Conservation (phyloP, 2,888 invertebrate genomes). For the Cloeon dipterum region DNA sequence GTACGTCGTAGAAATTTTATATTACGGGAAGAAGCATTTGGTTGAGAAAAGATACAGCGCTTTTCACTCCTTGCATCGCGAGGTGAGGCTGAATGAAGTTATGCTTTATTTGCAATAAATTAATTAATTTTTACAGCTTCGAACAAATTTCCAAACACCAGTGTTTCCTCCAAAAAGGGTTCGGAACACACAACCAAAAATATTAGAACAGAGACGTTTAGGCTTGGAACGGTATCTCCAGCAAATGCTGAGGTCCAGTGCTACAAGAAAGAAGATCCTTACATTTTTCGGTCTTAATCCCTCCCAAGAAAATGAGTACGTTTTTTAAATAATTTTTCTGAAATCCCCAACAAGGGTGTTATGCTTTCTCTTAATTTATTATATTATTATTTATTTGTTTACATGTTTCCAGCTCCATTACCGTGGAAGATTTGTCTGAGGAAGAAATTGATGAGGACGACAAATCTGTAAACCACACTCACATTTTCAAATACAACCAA, state of each 20-base stretch:
- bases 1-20: constrained; percentile 21
- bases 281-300: constrained; percentile 20
- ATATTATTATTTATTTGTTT: too few relatives aligned
- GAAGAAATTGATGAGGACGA: constrained; percentile 4
- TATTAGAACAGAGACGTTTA: constrained; percentile 27
- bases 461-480: constrained; percentile 14
- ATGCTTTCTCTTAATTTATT: too few relatives aligned
- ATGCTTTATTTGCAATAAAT: background rate
- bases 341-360: too few relatives aligned
- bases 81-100: constrained; percentile 16
- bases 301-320: constrained; percentile 5
- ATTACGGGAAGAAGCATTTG: constrained; percentile 16
- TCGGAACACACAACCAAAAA: constrained; percentile 27
- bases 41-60: constrained; percentile 29
- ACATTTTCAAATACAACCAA: constrained; percentile 13
- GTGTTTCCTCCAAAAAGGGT: constrained; percentile 33
- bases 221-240: constrained; percentile 28
- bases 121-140: constrained; percentile 16
- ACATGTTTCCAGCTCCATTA: too few relatives aligned
- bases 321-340: background rate
- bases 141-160: constrained; percentile 25
- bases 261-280: constrained; percentile 21
- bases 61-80: constrained; percentile 28
- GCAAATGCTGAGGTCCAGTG: constrained; percentile 21
- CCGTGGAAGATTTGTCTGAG: too few relatives aligned